Evolutionary conservation across 2,113 vertebrate species (phyloP), one percentile per base, ranked within the genome.

Genomic region (Oriolus oriolus): DNA sequence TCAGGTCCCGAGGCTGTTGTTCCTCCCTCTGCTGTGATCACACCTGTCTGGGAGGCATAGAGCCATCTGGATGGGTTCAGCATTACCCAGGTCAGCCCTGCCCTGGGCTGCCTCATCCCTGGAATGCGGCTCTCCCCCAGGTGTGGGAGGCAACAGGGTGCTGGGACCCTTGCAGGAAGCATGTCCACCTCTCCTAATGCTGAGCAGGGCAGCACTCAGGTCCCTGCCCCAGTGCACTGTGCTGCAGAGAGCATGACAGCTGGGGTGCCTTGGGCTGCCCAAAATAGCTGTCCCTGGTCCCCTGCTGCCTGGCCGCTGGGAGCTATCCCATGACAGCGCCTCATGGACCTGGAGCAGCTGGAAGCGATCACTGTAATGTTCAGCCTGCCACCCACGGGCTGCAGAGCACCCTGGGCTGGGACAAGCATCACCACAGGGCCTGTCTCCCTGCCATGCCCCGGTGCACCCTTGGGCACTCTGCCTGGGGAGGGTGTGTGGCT

Each of bases 191-290:
- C 65, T 35, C n/a, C 1, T 85, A 47, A 56, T 1, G 6, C 53
- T 61, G 53, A 23, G 15, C 11, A 49, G 41, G 19, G 22, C 42
- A 82, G 73, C 11, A 37, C 27, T 8, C 16, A 1, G 8, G 20
- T 74, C 54, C 56, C 41, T 86, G 68, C 22, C 31, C 13, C 50
- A 31, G 35, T 1, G 4, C 35, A 19, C 35, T 35, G 15, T 59
- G 45, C 30, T 85, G 42, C 63, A 77, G 57, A n/a, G 17, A 92
- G 16, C 41, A 61, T 3, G 85, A 94, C 96, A 97, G 96, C 96
- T 96, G 95, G 80, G 60, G 69, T 71, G 80, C 53, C 53, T 87
- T 27, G 41, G 50, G 28, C 82, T 88, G 90, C 93, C 89, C 91
- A 95, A 96, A 96, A 97, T 96, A 97, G 87, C 92, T 60, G 54